Base-by-base conservation (phyloP, 23 tunicate species). In the Pegea sp. region DNA sequence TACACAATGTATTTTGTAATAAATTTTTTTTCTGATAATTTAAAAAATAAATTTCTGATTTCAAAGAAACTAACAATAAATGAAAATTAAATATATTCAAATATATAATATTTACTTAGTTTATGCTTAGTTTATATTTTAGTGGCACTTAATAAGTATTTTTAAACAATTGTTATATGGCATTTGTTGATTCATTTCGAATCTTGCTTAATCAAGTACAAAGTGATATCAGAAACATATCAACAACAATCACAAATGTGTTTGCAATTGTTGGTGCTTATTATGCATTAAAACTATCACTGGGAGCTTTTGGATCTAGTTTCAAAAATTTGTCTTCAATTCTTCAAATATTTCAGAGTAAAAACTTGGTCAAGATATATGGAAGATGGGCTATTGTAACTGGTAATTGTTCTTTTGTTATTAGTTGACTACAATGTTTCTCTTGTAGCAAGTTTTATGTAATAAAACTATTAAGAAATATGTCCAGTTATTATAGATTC, bases 371-470 rank as follows among this genome's bases (percentile, higher is more conserved):
- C 1, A 73, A 66, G 30, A 30, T 28, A 1, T 81, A 81, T 66
- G 93, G 93, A 44, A 56, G 70, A 65, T 81, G 93, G 93, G 93
- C 81, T 22, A 48, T 81, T 7, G 52, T 81, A 0, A 81, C 93
- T 44, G 93, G 93, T 81, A 52, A 16, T 27, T 13, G 3, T 6
- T 24, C 5, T 3, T 29, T 62, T 48, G 16, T 38, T 8, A n/a
- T n/a, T n/a, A n/a, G n/a, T n/a, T n/a, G n/a, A 8, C 11, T 38
- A 38, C 46, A 38, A 16, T 11, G 46, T 38, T 38, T 11, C 46
- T 16, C 11, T 38, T 38, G 11, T 38, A 38, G 13, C 46, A 8
- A 16, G 46, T 8, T 8, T 8, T 16, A 11, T 38, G 46, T 11
- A 38, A 38, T 38, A 8, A 8, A 11, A 38, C 46, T 8, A 38